Percentiles rank a stretch among this genome's conserved stretches.
Evolutionary conservation across 2,113 vertebrate genomes (phyloP).

Genomic region (Strix aluco): DNA sequence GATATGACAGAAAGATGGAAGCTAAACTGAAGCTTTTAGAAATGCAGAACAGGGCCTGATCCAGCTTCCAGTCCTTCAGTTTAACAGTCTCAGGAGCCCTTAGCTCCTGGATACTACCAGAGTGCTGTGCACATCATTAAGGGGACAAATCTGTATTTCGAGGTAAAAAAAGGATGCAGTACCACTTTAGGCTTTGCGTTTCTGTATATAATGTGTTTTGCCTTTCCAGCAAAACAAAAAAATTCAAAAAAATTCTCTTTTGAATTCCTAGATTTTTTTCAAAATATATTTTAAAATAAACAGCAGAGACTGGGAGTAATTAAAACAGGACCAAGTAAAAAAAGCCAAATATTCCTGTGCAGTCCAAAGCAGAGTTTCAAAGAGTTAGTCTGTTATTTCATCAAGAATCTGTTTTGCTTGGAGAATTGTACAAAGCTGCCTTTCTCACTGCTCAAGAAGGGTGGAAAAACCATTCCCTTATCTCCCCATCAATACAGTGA

Average conservation of each 20-base stretch:
- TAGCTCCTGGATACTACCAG: fast-evolving
- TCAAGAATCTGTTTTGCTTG: not conserved
- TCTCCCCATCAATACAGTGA: not conserved
- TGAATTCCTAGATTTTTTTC: not conserved
- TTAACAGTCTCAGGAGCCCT: not conserved
- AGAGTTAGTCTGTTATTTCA: not conserved
- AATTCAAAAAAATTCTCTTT: not conserved
- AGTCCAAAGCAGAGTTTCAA: not conserved
- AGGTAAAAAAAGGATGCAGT: not conserved
- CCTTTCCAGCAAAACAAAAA: not conserved
- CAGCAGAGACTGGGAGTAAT: too few relatives aligned
- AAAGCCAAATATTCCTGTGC: not conserved
- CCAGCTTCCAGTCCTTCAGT: not conserved
- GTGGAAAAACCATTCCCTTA: not conserved
- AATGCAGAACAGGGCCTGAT: not conserved
- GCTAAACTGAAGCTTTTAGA: not conserved
- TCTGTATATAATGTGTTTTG: not conserved
- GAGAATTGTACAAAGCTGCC: not conserved
- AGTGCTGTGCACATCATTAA: not conserved
- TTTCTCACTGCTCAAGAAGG: not conserved
- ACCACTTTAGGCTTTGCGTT: not conserved
- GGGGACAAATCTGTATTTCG: not conserved
- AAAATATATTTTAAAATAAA: not conserved
- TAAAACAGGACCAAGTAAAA: not conserved
- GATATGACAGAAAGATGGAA: not conserved